Evolutionary conservation across 2,113 vertebrate genomes (phyloP), one percentile per base, ranked within the genome.

Genomic region (Emydura subglobosa): DNA sequence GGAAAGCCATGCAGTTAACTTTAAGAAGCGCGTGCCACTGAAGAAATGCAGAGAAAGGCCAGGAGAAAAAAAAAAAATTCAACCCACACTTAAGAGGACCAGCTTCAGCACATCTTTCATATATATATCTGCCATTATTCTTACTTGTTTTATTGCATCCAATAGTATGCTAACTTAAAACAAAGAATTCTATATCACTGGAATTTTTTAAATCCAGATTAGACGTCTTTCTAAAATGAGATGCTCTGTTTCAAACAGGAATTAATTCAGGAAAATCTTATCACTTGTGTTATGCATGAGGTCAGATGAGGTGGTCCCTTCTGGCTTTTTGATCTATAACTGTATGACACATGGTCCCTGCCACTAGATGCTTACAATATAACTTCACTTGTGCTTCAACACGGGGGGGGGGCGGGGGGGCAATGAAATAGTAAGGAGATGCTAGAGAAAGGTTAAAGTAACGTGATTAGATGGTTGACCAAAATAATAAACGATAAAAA

Each of bases 301-400:
- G 19, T 72, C 34, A 72, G n/a, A 39, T 39, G 65, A 72, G 65
- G 39, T 72, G n/a, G 61, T 31, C 34, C n/a, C 65, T 72, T 39
- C 65, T 72, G 65, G n/a, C 9, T 72, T 72, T 72, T 16, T 39
- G 19, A 39, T 72, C 65, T 39, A 34, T n/a, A 16, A 68, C 61
- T 19, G 16, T 68, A 31, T 25, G 2, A 10, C 47, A 85, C 5
- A 88, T 4, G 27, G 10, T 72, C 9, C 59, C 19, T 79, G 57
- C 2, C 44, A 44, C 1, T 12, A 4, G 6, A 3, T 85, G 1
- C 31, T 51, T 68, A 11, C 5, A 72, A 34, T 4, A 39, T 0
- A n/a, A 8, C 6, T 82, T 11, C 57, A 6, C 1, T 3, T 81
- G 87, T 74, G 27, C 14, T 51, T n/a, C 79, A n/a, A 51, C 17